These are phyloP conservation scores for Meriones psammophilus DNA, from an alignment of 2,797 vertebrate genomes.

Conservation along the genomic window DNA sequence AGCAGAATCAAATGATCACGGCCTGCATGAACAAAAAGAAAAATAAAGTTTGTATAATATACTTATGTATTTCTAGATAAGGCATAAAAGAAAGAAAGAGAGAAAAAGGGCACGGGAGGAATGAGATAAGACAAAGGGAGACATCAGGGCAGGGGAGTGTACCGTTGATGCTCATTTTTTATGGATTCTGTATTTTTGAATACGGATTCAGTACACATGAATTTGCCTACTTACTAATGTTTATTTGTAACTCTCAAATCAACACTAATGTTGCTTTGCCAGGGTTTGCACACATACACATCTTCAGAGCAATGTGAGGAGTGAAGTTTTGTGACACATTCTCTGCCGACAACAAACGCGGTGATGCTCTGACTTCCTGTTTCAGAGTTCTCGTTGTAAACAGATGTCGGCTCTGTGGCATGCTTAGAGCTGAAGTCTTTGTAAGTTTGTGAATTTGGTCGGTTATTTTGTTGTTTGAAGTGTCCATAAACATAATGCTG, in stretches of 20 bases:
- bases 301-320: neutral
- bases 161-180: neutral
- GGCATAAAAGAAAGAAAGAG: neutral
- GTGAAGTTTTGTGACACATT: neutral
- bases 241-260: neutral
- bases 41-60: neutral
- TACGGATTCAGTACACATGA: neutral
- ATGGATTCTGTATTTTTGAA: neutral
- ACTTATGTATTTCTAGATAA: neutral
- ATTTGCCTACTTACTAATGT: neutral
- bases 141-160: neutral
- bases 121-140: neutral
- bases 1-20: constrained; percentile 7
- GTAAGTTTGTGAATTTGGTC: neutral
- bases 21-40: neutral
- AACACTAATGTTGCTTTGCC: neutral
- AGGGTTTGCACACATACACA: neutral
- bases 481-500: neutral
- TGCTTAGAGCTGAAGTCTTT: neutral
- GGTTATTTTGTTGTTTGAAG: constrained; percentile 3
- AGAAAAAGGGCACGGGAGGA: neutral
- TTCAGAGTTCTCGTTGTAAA: neutral
- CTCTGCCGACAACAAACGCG: neutral
- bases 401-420: neutral
- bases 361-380: neutral